These are phyloP conservation scores for Macquaria ambigua DNA, from an alignment of 2,113 vertebrate species.

Conservation along the genomic window DNA sequence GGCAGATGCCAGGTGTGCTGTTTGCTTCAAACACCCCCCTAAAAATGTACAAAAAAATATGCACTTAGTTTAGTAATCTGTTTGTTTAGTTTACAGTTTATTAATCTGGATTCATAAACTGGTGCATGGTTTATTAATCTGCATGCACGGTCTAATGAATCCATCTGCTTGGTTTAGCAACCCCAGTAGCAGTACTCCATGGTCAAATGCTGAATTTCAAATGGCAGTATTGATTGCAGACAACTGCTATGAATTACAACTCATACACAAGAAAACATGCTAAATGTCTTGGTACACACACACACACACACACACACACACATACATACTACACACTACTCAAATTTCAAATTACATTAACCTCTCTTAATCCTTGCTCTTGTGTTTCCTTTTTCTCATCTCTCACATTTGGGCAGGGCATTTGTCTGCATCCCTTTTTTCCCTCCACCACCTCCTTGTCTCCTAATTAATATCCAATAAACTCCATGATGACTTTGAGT, in stretches of 20 bases:
- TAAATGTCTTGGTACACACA: slow-evolving; percentile 1
- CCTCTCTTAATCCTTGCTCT: slow-evolving; percentile 24
- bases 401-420: slow-evolving; percentile 29
- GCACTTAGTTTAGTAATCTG: background rate
- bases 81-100: background rate
- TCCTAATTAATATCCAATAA: slow-evolving; percentile 77
- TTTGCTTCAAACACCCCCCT: background rate
- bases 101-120: background rate
- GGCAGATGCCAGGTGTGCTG: background rate
- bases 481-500: slow-evolving; percentile 69
- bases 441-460: slow-evolving; percentile 36
- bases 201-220: slow-evolving; percentile 16
- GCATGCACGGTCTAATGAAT: background rate
- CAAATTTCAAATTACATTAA: slow-evolving; percentile 43
- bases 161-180: slow-evolving; percentile 5
- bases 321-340: background rate
- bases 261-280: slow-evolving; percentile 15
- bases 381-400: slow-evolving; percentile 12
- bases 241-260: background rate
- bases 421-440: slow-evolving; percentile 18
- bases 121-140: background rate
- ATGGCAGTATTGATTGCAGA: slow-evolving; percentile 24
- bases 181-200: background rate
- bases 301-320: background rate
- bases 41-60: background rate